Evolutionary conservation across 2,797 vertebrate genomes (phyloP).

Genomic region (Meriones psammophilus): DNA sequence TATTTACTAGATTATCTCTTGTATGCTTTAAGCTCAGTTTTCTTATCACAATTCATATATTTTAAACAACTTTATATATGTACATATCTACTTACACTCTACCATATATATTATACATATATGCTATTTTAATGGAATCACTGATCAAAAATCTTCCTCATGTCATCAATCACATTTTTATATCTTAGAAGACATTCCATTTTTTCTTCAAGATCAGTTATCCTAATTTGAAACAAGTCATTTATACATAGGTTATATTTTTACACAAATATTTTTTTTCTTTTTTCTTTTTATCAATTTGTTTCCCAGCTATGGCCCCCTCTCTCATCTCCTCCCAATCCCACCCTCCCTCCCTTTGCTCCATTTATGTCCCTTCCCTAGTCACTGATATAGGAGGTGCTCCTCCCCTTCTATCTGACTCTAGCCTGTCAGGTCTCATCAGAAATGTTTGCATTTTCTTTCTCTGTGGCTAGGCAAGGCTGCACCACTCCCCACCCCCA

Average conservation of each 20-base stretch:
- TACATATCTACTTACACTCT: not conserved
- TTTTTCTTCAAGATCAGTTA: not conserved
- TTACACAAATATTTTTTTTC: not conserved
- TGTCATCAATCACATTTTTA: not conserved
- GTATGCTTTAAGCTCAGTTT: not conserved
- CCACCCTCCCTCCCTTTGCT: no score
- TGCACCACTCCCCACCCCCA: no score
- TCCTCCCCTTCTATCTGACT: no score
- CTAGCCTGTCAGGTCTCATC: no score
- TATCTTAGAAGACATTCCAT: not conserved
- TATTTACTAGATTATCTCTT: conserved; percentile 8
- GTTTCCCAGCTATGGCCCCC: no score
- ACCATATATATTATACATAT: not conserved
- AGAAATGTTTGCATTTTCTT: no score
- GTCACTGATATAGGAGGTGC: no score
- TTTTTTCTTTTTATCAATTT: not conserved
- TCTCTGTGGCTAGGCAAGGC: no score
- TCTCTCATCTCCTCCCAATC: no score
- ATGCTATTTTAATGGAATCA: not conserved
- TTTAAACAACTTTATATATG: not conserved
- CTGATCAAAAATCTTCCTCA: not conserved
- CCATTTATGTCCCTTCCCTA: no score
- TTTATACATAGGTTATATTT: not conserved
- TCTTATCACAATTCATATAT: not conserved
- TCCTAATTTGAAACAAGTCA: not conserved